Percentiles rank a stretch among this genome's conserved stretches.
phyloP scores from a whole-genome alignment of 2,113 vertebrate genomes.

The Papio anubis region DNA sequence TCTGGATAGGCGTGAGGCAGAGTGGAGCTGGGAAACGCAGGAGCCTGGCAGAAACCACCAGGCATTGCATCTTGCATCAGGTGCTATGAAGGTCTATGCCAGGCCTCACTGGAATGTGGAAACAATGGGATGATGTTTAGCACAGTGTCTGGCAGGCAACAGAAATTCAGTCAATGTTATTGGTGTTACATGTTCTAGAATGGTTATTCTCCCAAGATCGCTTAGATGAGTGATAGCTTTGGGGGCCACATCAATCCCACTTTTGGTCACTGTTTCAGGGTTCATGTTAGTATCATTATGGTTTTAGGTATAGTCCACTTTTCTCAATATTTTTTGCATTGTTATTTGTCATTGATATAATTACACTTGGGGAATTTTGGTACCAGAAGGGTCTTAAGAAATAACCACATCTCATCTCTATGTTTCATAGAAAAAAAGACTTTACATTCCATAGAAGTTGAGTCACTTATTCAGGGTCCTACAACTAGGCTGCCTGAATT shows the following conservation, averaged over 20 bases:
- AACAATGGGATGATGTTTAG: background rate
- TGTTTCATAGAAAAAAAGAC: background rate
- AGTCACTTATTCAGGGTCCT: background rate
- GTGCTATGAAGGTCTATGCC: background rate
- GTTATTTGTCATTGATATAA: background rate
- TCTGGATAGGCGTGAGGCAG: background rate
- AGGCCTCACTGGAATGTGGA: background rate
- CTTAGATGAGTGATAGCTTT: background rate
- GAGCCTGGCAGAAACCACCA: background rate
- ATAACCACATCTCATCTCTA: background rate
- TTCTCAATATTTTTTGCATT: background rate
- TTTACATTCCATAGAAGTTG: background rate
- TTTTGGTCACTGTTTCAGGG: background rate
- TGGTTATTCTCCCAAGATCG: background rate
- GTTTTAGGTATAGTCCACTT: background rate
- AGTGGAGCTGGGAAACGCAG: background rate
- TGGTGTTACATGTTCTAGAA: background rate
- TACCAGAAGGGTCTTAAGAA: background rate
- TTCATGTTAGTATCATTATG: background rate
- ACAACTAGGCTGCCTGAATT: background rate
- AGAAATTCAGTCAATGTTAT: background rate
- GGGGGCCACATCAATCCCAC: background rate
- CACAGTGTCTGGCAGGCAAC: background rate
- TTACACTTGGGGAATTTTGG: background rate
- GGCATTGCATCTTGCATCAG: background rate